A percentile compares a stretch with the other conserved stretches of the same genome.
These are phyloP conservation scores for Stegastes partitus DNA, from an alignment of 2,113 vertebrate genomes.

Conservation along the genomic window DNA sequence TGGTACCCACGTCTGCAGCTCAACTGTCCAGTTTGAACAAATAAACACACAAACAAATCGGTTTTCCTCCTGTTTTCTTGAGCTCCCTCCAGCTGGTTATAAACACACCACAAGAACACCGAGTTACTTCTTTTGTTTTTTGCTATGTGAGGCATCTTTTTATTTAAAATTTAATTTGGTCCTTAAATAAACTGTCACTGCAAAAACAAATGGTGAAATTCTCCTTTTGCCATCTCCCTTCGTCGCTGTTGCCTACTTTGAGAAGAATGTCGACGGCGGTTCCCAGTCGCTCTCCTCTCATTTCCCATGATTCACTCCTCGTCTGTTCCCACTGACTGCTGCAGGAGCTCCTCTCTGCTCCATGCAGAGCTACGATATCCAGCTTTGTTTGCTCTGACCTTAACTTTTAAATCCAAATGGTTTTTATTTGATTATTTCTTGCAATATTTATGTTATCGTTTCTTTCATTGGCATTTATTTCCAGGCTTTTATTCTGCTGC, in stretches of 20 bases:
- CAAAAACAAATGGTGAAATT: slow-evolving; percentile 36
- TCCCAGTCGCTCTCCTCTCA: slow-evolving; percentile 21
- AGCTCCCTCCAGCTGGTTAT: background rate
- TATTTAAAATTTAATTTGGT: background rate
- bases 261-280: slow-evolving; percentile 15
- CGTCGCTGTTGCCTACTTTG: slow-evolving; percentile 12
- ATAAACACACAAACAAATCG: background rate
- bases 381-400: background rate
- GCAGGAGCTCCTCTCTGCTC: slow-evolving; percentile 8
- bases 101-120: slow-evolving; percentile 11
- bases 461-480: too few species aligned
- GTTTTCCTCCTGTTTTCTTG: slow-evolving; percentile 8
- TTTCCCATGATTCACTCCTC: slow-evolving; percentile 43
- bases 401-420: background rate
- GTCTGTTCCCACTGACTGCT: slow-evolving; percentile 16
- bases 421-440: background rate
- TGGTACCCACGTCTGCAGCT: background rate
- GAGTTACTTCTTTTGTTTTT: slow-evolving; percentile 8
- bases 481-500: too few species aligned
- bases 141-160: background rate
- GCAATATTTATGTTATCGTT: too few species aligned
- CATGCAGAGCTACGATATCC: background rate
- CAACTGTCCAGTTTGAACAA: background rate
- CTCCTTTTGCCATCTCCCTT: slow-evolving; percentile 3
- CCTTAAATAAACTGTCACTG: slow-evolving; percentile 18